Conservation (phyloP, 2,113 vertebrate species). For the Carollia perspicillata region DNA sequence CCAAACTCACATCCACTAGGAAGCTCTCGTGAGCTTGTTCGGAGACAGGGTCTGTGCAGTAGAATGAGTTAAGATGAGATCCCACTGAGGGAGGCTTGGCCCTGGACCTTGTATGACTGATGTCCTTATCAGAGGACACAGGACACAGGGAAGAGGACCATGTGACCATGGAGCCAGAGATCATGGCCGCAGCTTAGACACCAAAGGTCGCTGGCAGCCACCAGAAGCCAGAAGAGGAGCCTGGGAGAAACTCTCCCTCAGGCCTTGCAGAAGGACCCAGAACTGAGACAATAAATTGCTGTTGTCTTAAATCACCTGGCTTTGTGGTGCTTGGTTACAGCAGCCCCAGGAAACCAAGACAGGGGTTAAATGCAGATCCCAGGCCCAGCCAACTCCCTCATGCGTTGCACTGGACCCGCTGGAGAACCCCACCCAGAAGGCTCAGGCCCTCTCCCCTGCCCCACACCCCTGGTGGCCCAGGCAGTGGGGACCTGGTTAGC, state of each 20-base stretch:
- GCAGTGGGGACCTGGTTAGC: rapidly evolving
- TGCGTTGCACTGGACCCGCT: background rate
- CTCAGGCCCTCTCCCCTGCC: too few relatives aligned
- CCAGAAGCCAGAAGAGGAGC: background rate
- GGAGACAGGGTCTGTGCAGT: background rate
- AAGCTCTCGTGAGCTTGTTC: background rate
- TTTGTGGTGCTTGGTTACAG: background rate
- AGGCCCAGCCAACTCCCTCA: background rate
- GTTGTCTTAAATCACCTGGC: background rate
- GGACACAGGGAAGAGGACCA: background rate
- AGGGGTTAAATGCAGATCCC: background rate
- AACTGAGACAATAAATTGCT: background rate
- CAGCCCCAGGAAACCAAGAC: background rate
- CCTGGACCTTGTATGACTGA: background rate
- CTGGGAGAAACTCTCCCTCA: rapidly evolving
- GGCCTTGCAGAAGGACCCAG: too few relatives aligned
- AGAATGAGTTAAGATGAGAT: background rate
- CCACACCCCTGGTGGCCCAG: rapidly evolving
- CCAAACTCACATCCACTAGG: rapidly evolving
- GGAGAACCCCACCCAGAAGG: background rate
- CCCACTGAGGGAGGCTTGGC: background rate
- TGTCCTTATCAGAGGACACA: background rate
- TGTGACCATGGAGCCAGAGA: background rate
- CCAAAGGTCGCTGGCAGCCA: background rate
- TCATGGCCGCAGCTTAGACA: background rate